Base-by-base conservation (phyloP, 2,113 vertebrate species). In the Poeciliopsis turrubarensis region DNA sequence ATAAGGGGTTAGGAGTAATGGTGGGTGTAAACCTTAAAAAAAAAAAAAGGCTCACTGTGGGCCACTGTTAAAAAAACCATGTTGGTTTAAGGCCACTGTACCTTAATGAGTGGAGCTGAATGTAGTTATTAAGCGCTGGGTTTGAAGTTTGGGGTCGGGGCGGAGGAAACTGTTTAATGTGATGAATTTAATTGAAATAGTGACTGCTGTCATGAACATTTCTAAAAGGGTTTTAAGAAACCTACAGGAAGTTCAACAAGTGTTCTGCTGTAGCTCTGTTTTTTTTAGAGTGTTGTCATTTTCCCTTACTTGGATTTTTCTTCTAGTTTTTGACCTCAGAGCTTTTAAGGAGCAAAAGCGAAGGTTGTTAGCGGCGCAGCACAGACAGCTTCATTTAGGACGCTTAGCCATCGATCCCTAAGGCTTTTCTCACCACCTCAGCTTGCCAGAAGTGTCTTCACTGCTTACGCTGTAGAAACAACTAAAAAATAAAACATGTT, bases 361-460 rank as follows among this genome's bases (percentile, higher is more conserved):
- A 5, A 12, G 51, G 67, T 75, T 89, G 83, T 87, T 90, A 62
- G 54, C 79, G 19, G 66, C 51, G 63, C 11, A 70, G 32, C 68
- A 54, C 72, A 80, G 76, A 74, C 26, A 0, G n/a, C 65, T 77
- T 54, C 71, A 60, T 72, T 78, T 30, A 51, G 80, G 75, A 91
- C 86, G 86, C 80, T 75, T 15, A 3, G 29, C 72, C 82, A 91
- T 90, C 90, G 80, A 90, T 85, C 72, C 19, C 4, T 3, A 68
- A 30, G 68, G 63, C 66, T 75, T 89, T 90, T 92, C 86, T 90
- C 89, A 90, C 86, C 77, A 86, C 84, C 89, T 85, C 78, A 78
- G 31, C 77, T 91, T 91, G 79, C 84, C 77, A 86, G 29, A 80
- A 75, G 68, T 69, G 66, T 73, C 81, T 79, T 81, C 61, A 73